Evolutionary conservation across 2,797 vertebrate species (phyloP).

Genomic region (Melanotaenia trifasciata): DNA sequence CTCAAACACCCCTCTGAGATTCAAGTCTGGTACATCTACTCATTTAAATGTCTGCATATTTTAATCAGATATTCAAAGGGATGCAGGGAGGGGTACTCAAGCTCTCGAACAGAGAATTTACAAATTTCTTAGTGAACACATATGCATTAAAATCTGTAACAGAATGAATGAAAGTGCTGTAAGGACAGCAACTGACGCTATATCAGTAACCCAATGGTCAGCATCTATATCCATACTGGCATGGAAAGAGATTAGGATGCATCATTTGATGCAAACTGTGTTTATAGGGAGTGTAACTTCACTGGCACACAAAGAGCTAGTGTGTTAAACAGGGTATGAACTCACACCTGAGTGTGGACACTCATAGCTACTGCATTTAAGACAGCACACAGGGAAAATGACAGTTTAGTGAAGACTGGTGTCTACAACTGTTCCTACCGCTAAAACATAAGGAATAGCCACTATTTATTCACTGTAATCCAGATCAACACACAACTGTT

Average conservation of each 20-base stretch:
- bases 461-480: too few relatives aligned
- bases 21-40: slow-evolving; percentile 1
- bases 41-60: not conserved
- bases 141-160: not conserved
- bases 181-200: not conserved
- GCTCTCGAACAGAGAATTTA: not conserved
- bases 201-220: not conserved
- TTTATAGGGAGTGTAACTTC: not conserved
- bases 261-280: not conserved
- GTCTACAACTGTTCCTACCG: not conserved
- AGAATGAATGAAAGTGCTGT: not conserved
- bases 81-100: not conserved
- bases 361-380: not conserved
- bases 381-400: not conserved
- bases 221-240: not conserved
- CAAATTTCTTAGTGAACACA: not conserved
- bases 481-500: not conserved
- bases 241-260: slow-evolving; percentile 1
- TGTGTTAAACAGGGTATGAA: not conserved
- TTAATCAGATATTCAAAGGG: not conserved
- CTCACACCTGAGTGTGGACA: not conserved
- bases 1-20: slow-evolving; percentile 8
- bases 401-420: not conserved
- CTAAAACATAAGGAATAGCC: not conserved
- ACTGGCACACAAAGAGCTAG: not conserved